Conservation (phyloP, 2,797 vertebrate species). For the Falco concolor region DNA sequence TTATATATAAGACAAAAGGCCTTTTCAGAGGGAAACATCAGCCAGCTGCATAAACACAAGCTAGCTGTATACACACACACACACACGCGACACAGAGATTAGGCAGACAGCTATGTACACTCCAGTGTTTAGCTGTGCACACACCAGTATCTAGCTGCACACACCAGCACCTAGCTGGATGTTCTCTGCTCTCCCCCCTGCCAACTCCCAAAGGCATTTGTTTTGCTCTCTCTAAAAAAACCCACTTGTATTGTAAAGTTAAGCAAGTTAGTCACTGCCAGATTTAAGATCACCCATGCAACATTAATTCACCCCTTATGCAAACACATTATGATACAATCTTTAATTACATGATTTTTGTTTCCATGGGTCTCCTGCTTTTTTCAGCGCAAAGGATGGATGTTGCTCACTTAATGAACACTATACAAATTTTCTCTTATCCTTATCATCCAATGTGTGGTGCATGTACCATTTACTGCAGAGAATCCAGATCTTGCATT, state of each 20-base stretch:
- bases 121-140: neutral
- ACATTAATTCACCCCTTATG: neutral
- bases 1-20: too few species aligned
- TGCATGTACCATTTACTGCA: constrained; percentile 25
- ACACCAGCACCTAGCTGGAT: neutral
- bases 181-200: neutral
- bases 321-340: neutral
- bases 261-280: neutral
- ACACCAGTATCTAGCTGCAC: neutral
- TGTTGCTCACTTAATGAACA: constrained; percentile 19
- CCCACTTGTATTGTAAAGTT: neutral
- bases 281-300: neutral
- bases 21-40: neutral
- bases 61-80: neutral
- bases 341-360: constrained; percentile 31
- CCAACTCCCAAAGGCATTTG: neutral
- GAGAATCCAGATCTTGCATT: neutral
- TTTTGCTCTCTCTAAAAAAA: neutral
- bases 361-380: neutral
- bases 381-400: neutral
- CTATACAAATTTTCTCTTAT: constrained; percentile 15
- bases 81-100: neutral
- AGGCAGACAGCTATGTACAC: neutral
- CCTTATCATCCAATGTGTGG: constrained; percentile 23
- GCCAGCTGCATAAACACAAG: neutral